These are phyloP conservation scores for Columba livia DNA, from an alignment of 2,113 vertebrate genomes.

Conservation along the genomic window DNA sequence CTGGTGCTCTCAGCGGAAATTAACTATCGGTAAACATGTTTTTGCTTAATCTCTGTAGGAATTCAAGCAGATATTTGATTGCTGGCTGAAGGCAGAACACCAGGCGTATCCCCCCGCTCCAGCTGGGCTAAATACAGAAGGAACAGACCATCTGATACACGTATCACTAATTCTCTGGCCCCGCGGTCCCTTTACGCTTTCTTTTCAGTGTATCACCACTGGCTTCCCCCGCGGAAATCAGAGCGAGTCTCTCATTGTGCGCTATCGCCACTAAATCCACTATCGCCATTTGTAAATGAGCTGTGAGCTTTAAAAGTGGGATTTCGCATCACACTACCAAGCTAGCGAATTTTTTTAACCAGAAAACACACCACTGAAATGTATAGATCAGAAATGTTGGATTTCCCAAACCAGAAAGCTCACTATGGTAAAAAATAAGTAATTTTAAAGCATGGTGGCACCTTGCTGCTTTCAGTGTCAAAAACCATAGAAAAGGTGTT, in stretches of 20 bases:
- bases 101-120: background rate
- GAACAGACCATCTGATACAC: background rate
- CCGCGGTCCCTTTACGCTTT: rapidly evolving
- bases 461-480: background rate
- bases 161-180: background rate
- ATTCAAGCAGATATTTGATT: background rate
- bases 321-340: background rate
- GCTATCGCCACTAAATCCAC: background rate
- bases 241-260: rapidly evolving
- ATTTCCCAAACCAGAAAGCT: background rate
- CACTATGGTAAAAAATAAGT: no score
- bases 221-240: background rate
- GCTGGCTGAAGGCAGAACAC: background rate
- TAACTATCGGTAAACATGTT: background rate
- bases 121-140: background rate
- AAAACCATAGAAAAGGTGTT: background rate
- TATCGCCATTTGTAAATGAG: background rate
- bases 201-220: background rate
- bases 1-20: background rate
- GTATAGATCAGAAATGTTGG: background rate
- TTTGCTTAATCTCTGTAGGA: background rate
- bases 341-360: background rate
- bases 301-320: background rate
- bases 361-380: background rate
- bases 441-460: background rate